Conservation (phyloP, 2,797 vertebrate genomes). For the Lepilemur ruficaudatus region DNA sequence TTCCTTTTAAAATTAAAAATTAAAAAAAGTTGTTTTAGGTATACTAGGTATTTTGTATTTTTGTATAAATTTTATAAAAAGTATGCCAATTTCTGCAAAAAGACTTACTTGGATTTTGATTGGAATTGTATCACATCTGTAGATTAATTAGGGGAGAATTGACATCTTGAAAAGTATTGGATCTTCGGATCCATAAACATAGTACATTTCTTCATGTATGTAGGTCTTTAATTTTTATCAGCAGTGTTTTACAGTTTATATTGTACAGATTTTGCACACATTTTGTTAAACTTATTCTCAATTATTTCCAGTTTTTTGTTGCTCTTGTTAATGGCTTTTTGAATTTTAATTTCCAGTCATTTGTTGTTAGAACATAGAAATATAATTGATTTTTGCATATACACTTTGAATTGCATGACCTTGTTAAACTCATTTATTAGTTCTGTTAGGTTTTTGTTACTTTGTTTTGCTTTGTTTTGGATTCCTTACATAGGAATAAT, state of each 20-base stretch:
- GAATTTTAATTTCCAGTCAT: not conserved
- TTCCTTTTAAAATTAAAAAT: not conserved
- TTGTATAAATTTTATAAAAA: not conserved
- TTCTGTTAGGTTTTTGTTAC: not conserved
- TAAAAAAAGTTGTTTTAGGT: not conserved
- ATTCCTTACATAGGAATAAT: not conserved
- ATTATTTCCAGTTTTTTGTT: not conserved
- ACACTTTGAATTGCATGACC: not conserved
- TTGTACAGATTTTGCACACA: not conserved
- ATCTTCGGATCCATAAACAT: not conserved
- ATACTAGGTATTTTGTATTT: not conserved
- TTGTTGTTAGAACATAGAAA: not conserved
- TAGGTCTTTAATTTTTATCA: not conserved
- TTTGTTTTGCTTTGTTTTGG: not conserved
- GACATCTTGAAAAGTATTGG: not conserved
- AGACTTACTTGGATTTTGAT: not conserved
- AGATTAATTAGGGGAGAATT: not conserved
- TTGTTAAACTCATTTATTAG: not conserved
- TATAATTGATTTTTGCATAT: not conserved
- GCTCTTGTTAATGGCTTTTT: not conserved
- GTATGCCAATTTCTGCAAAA: not conserved
- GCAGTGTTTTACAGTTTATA: not conserved
- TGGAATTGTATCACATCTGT: not conserved
- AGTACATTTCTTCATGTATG: not conserved
- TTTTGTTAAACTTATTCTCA: not conserved